phyloP scores from a whole-genome alignment of 1,140 invertebrate species.

The Drusus annulatus region DNA sequence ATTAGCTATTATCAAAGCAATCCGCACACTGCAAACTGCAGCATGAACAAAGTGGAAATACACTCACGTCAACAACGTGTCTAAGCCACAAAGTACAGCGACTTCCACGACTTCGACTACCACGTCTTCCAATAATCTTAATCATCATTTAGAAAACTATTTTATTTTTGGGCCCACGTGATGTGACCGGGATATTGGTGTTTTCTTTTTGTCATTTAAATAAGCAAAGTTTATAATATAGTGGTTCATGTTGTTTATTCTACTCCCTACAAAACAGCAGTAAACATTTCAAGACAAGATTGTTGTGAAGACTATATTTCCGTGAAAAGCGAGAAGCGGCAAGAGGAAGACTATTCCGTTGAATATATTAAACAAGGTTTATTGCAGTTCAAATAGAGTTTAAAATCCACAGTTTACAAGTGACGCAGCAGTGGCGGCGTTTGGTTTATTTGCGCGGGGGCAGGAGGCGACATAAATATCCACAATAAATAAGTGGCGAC shows the following conservation, averaged over 20 bases:
- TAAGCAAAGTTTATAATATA: not conserved
- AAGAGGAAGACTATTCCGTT: not conserved
- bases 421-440: conserved; percentile 10
- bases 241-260: not conserved
- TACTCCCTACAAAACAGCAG: not conserved
- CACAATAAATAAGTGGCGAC: conserved; percentile 16
- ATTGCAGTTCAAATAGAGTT: conserved; percentile 20
- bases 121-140: too few relatives aligned
- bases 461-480: not conserved
- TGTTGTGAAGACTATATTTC: too few relatives aligned
- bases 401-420: conserved; percentile 15
- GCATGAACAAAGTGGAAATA: too few relatives aligned
- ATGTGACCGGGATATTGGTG: too few relatives aligned
- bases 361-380: conserved; percentile 8
- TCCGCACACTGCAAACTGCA: too few relatives aligned
- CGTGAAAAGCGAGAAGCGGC: not conserved
- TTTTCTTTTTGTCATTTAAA: too few relatives aligned
- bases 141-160: too few relatives aligned
- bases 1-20: too few relatives aligned
- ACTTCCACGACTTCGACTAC: too few relatives aligned
- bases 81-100: too few relatives aligned
- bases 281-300: not conserved
- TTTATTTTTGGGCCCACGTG: too few relatives aligned
- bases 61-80: too few relatives aligned
- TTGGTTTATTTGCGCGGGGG: conserved; percentile 26